phyloP scores from a whole-genome alignment of 1,140 invertebrate genomes.

The Leucophenga varia region DNA sequence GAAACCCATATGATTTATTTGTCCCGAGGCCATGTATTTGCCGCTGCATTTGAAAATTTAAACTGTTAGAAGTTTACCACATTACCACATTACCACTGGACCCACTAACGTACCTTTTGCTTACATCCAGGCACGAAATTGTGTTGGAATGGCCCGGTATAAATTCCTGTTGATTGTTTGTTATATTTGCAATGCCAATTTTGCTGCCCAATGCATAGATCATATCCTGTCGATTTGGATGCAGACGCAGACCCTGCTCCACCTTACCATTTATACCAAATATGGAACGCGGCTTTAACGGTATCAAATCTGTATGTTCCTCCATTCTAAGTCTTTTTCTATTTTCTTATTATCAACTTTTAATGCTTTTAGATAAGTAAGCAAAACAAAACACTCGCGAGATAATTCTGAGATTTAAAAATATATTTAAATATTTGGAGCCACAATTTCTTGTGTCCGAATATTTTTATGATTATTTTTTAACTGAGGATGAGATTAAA shows the following conservation, averaged over 20 bases:
- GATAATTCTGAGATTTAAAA: too few relatives aligned
- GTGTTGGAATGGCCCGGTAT: constrained; percentile 81
- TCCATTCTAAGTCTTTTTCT: too few relatives aligned
- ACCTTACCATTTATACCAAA: constrained; percentile 75
- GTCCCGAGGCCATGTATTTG: constrained; percentile 81
- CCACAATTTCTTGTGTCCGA: too few relatives aligned
- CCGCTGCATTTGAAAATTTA: constrained; percentile 68
- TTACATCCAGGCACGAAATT: constrained; percentile 79
- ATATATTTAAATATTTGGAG: too few relatives aligned
- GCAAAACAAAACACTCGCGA: too few relatives aligned
- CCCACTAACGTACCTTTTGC: constrained; percentile 57
- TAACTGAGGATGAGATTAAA: too few relatives aligned
- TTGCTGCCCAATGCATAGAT: constrained; percentile 85
- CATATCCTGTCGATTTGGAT: constrained; percentile 74
- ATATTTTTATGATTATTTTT: too few relatives aligned
- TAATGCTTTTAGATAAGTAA: too few relatives aligned
- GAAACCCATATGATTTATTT: constrained; percentile 87
- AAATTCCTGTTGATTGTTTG: constrained; percentile 72
- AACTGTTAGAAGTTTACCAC: too few relatives aligned
- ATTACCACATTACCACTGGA: too few relatives aligned
- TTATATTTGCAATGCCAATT: constrained; percentile 75
- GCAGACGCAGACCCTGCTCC: constrained; percentile 70
- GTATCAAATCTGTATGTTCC: too few relatives aligned
- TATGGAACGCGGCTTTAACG: constrained; percentile 66
- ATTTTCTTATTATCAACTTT: too few relatives aligned